These are phyloP conservation scores for Lymantria monacha DNA, from an alignment of 2,888 invertebrate genomes.

Conservation along the genomic window DNA sequence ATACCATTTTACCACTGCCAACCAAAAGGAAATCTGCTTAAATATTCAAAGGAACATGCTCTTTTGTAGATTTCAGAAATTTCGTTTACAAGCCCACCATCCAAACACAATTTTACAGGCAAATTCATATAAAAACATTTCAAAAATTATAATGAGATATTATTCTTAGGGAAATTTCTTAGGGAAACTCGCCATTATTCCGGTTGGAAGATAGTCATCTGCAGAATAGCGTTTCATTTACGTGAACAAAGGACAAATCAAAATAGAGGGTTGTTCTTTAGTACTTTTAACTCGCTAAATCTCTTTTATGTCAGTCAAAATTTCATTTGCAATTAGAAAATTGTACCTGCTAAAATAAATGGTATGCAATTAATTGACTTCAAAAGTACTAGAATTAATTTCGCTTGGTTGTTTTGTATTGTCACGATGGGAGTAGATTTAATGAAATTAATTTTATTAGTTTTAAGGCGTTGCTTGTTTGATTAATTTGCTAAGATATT, in stretches of 20 bases:
- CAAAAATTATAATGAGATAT: constrained; percentile 42
- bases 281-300: constrained; percentile 50
- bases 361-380: constrained; percentile 16
- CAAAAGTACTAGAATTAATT: constrained; percentile 17
- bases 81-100: background rate
- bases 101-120: constrained; percentile 15
- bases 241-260: constrained; percentile 64
- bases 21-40: too few species aligned
- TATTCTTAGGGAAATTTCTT: constrained; percentile 17
- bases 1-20: too few species aligned
- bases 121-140: constrained; percentile 28
- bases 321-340: constrained; percentile 45
- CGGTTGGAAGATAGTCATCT: constrained; percentile 48
- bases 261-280: constrained; percentile 55
- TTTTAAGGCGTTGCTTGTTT: constrained; percentile 3
- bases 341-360: constrained; percentile 17
- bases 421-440: constrained; percentile 15
- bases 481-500: background rate
- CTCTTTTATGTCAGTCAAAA: constrained; percentile 44
- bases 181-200: constrained; percentile 35
- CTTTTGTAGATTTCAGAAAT: too few species aligned
- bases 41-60: too few species aligned
- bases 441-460: constrained; percentile 17
- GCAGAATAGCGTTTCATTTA: constrained; percentile 59
- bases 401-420: constrained; percentile 14